Base-by-base conservation (phyloP, 2,888 invertebrate species). In the Drosophila picticornis region DNA sequence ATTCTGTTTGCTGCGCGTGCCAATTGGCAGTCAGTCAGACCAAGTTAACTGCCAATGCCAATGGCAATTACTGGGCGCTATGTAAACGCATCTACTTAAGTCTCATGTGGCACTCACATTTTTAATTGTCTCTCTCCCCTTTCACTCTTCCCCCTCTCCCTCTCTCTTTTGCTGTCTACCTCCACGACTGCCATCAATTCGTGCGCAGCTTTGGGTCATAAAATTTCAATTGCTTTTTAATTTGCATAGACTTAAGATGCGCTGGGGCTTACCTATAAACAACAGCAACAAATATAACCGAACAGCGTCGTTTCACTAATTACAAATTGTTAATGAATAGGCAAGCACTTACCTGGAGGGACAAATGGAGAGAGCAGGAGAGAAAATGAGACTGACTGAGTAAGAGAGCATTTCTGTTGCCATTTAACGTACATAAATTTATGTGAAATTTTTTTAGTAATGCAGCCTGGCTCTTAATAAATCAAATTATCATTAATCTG, bases 191-290 rank as follows among this genome's bases (percentile, higher is more conserved):
- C 84, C 67, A 86, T 88, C 84, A 84, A 88, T 86, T 88, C 81
- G 62, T 72, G 62, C 77, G 62, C 69, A 75, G 72, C 86, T 76
- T 76, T 72, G 72, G 88, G 73, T 68, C 77, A 87, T 86, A 87
- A 86, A 86, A 87, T 87, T 86, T 87, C 80, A 89, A 86, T 89
- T 88, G 85, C 80, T 83, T 87, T 89, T 84, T 88, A 87, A 89
- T 86, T 89, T 84, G 85, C 88, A 88, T 89, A 84, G 72, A 77
- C 83, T 89, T 81, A 71, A 76, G 63, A 68, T 57, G 29, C 40
- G 57, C 60, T 34, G 59, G 70, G 67, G 65, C 71, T 74, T 69
- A 68, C 76, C 70, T 38, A 11, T 22, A 29, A 2, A 53, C 58
- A 32, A 72, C 64, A 82, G 59, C 70, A 79, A 72, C 50, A 69